phyloP scores from a whole-genome alignment of 2,888 invertebrate species.

The Eupithecia exiguata region DNA sequence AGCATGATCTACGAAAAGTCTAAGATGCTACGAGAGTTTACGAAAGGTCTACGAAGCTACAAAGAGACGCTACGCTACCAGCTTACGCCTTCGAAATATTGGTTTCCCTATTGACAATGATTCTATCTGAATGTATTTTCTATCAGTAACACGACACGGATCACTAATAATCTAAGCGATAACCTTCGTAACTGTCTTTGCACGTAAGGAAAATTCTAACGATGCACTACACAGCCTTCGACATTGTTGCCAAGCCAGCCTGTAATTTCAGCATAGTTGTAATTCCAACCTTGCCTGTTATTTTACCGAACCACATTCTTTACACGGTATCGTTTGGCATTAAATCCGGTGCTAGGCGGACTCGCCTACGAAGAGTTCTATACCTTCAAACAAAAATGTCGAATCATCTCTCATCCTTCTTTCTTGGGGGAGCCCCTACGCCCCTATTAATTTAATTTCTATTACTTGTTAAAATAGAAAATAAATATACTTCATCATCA shows the following conservation, averaged over 20 bases:
- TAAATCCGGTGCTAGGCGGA: neutral
- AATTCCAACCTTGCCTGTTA: neutral
- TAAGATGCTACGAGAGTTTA: neutral
- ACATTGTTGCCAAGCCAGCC: neutral
- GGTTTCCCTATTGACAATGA: too few relatives aligned
- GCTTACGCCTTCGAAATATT: too few relatives aligned
- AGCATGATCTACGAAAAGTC: neutral
- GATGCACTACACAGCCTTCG: neutral
- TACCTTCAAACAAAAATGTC: neutral
- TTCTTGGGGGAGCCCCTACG: neutral
- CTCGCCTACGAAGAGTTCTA: neutral
- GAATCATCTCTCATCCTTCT: neutral
- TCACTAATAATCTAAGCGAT: neutral
- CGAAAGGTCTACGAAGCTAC: neutral
- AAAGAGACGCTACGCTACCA: too few relatives aligned
- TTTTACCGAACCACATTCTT: neutral
- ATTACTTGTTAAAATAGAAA: neutral
- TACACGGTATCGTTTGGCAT: neutral
- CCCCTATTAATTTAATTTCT: neutral
- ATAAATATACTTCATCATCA: too few relatives aligned
- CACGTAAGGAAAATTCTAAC: neutral
- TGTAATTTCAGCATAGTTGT: neutral
- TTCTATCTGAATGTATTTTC: too few relatives aligned
- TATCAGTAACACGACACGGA: neutral
- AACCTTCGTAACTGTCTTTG: neutral